These are phyloP conservation scores for Nephrotoma appendiculata DNA, from an alignment of 2,888 invertebrate species.

Conservation along the genomic window DNA sequence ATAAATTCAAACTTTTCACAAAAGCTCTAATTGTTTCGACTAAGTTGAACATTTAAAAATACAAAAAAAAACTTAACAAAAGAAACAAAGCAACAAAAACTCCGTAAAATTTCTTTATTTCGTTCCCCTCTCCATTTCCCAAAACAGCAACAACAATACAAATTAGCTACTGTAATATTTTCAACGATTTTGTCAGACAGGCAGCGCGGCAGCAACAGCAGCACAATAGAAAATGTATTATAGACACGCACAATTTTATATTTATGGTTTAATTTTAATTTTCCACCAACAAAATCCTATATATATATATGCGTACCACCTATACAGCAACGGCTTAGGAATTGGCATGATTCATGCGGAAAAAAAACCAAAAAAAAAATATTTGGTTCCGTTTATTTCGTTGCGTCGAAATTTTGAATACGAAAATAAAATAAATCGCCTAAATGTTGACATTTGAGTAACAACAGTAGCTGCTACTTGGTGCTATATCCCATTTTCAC, in stretches of 20 bases:
- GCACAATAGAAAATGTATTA: background rate
- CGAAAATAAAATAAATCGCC: background rate
- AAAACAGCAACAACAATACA: background rate
- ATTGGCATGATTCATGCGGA: background rate
- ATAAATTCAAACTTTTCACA: background rate
- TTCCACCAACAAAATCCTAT: background rate
- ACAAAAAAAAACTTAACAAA: background rate
- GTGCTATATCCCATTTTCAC: background rate
- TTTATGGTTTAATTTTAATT: background rate
- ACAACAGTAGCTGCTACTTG: background rate
- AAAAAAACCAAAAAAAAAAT: background rate
- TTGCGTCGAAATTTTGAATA: background rate
- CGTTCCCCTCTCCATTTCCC: background rate
- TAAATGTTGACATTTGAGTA: background rate
- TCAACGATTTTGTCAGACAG: background rate
- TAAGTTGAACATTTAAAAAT: background rate
- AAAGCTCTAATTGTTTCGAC: background rate
- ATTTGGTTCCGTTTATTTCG: too few relatives aligned
- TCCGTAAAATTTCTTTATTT: background rate
- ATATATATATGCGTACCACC: background rate
- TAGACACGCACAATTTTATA: background rate
- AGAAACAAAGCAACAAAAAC: background rate
- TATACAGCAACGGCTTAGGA: background rate
- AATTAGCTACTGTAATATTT: background rate
- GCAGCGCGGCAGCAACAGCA: background rate